Evolutionary conservation across 2,797 vertebrate species (phyloP).

Genomic region (Pseudopleuronectes americanus): DNA sequence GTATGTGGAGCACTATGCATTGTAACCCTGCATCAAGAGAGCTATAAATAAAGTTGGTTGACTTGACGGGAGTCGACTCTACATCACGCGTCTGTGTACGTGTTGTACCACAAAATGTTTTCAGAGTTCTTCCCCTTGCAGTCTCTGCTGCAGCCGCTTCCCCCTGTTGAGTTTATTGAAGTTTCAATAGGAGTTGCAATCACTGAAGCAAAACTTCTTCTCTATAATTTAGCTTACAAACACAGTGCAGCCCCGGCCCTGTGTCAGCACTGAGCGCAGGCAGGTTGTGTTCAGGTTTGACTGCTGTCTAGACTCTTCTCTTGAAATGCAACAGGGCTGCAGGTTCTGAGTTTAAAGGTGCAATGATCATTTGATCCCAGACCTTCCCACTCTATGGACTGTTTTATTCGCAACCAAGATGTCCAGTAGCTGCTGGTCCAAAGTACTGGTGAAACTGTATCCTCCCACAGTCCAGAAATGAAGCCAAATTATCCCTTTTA

Average conservation of each 20-base stretch:
- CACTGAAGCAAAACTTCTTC: neutral
- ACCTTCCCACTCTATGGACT: neutral
- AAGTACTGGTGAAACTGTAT: neutral
- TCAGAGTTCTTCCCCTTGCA: too few species aligned
- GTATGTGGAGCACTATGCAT: neutral
- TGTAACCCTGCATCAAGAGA: neutral
- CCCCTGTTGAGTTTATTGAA: slow-evolving; percentile 14
- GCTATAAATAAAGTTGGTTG: neutral
- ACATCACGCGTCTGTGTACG: neutral
- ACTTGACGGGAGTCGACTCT: neutral
- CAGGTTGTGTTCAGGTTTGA: neutral
- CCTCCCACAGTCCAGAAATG: too few species aligned
- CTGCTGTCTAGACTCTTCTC: neutral
- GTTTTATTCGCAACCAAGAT: neutral
- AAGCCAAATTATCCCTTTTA: too few species aligned
- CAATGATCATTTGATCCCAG: neutral
- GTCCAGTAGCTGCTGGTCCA: neutral
- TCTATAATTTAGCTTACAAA: neutral
- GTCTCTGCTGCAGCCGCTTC: slow-evolving; percentile 2
- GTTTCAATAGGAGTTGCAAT: slow-evolving; percentile 12
- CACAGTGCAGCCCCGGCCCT: neutral
- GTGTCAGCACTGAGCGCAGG: neutral
- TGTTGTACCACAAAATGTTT: slow-evolving; percentile 6
- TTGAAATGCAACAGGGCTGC: neutral
- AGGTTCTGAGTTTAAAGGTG: neutral